Base-by-base conservation (phyloP, 37 sponge, comb jelly and placozoan species). In the Bolinopsis microptera region DNA sequence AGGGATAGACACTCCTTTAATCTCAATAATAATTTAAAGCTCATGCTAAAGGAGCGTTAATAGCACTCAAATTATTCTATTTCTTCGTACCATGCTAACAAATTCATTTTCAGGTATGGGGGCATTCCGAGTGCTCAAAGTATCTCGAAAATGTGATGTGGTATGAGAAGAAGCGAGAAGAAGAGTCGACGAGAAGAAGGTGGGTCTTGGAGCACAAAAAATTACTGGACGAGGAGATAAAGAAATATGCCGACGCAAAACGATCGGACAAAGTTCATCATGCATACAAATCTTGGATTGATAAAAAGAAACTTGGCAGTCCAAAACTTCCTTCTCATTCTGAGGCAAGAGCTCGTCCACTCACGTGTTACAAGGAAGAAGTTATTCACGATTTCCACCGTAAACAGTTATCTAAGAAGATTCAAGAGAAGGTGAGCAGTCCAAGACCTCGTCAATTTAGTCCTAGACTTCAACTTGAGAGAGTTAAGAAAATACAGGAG, bases 401-500 rank as follows among this genome's bases (percentile, higher is more conserved):
- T 25, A 41, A n/a, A 34, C 32, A 86, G 35, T n/a, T 86, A 22
- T 86, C 90, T 24, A 28, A 86, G 2, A 86, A 40, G 22, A 1
- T 86, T n/a, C 24, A 28, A n/a, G 27, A 5, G 38, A 86, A 26
- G 8, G 28, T 38, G 2, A 27, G 22, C 3, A 33, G 36, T 13
- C 90, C 90, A 39, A 9, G 25, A 24, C 74, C 74, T 28, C 74
- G 28, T 8, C 38, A 35, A 22, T 23, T n/a, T 22, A 86, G 90
- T 27, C 61, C 90, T 2, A 8, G 90, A 23, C 30, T 33, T 0
- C 27, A 28, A 2, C 39, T 86, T 0, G 90, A 86, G 48, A 86
- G 90, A 86, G 90, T 86, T 3, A 86, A n/a, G 61, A 86, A 86
- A 26, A 86, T 86, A 1, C 90, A 86, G 48, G 90, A 86, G 35